Evolutionary conservation across 2,113 vertebrate genomes (phyloP), one percentile per base, ranked within the genome.

Genomic region (Anolis carolinensis): DNA sequence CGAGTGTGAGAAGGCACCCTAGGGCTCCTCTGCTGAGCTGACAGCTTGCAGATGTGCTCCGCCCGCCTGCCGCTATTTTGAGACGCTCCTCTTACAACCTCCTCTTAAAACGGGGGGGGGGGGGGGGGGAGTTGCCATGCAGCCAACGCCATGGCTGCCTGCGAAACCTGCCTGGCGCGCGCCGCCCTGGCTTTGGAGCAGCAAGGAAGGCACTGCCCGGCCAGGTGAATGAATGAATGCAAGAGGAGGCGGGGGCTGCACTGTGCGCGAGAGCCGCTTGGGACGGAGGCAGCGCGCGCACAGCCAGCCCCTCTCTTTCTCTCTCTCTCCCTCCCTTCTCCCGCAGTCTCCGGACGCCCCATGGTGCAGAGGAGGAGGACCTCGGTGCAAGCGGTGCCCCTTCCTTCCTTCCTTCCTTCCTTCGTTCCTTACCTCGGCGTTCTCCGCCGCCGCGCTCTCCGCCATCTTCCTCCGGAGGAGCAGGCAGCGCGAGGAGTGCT

Each of bases 401-500:
- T n/a, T n/a, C n/a, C n/a, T n/a, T n/a, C n/a, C n/a, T n/a, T n/a
- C n/a, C n/a, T n/a, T n/a, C n/a, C n/a, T n/a, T n/a, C n/a, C n/a
- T n/a, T n/a, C n/a, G n/a, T n/a, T n/a, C n/a, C n/a, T 97, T 96
- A 99, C 98, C 98, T 99, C 98, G 14, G 95, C 91, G 96, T 91
- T 97, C 89, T 99, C 98, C 77, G 97, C 98, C 78, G 97, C 93
- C 18, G 95, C 91, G 90, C 95, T 97, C 95, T 99, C 98, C 97
- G 98, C 98, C 98, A 99, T 99, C 93, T 98, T 98, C 96, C 98
- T 98, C 98, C 98, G 94, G 59, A 99, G 98, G 96, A 99, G 97
- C 97, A 99, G 97, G 94, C 98, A 99, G 95, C 98, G 98, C 95
- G 98, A 98, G 94, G 98, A 99, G 97, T 99, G 98, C 96, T 98